phyloP scores from a whole-genome alignment of 2,113 vertebrate species.

The Holacanthus passer region DNA sequence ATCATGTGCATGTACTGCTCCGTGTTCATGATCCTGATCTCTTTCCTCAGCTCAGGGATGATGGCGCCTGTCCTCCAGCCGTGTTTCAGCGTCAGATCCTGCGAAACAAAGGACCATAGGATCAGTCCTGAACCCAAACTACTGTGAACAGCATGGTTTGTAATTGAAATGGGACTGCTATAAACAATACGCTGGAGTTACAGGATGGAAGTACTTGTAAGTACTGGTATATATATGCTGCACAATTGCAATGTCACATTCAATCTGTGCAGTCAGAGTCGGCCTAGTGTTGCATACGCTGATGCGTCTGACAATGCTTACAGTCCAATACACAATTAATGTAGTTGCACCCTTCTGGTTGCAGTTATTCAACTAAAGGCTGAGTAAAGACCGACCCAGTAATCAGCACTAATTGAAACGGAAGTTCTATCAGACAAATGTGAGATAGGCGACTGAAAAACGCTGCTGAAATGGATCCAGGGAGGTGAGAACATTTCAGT shows the following conservation, averaged over 20 bases:
- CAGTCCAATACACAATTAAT: not conserved
- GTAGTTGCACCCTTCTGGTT: not conserved
- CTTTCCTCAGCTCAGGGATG: conserved; percentile 94
- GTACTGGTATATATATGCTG: no score
- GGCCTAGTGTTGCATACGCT: not conserved
- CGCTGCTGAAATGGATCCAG: not conserved
- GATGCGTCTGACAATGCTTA: not conserved
- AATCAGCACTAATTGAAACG: no score
- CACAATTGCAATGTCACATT: not conserved
- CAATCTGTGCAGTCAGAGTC: not conserved
- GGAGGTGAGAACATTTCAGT: not conserved
- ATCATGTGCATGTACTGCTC: conserved; percentile 92
- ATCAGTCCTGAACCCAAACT: not conserved
- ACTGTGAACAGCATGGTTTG: not conserved
- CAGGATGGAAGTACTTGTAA: no score
- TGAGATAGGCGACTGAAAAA: no score
- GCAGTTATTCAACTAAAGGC: not conserved
- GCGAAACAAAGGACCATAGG: conserved; percentile 13
- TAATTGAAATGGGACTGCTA: no score
- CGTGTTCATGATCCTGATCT: conserved; percentile 98
- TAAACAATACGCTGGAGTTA: no score
- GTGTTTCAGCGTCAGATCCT: conserved; percentile 98
- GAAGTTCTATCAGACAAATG: no score
- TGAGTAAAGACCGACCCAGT: not conserved
- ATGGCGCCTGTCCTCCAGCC: conserved; percentile 98